A percentile compares a stretch with the other conserved stretches of the same genome.
phyloP scores from a whole-genome alignment of 2,888 invertebrate genomes.

The Cyrtodaria siliqua region DNA sequence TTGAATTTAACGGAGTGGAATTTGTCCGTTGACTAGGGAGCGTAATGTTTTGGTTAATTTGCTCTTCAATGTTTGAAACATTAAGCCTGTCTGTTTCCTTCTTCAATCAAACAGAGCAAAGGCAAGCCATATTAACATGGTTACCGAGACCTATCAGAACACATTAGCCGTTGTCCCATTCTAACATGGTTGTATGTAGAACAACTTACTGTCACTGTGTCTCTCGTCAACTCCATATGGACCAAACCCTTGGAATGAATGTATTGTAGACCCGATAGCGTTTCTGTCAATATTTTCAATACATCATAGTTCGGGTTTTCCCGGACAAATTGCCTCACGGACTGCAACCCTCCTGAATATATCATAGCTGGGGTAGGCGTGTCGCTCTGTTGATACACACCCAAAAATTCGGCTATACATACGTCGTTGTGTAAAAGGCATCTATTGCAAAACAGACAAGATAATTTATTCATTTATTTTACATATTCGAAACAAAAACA shows the following conservation, averaged over 20 bases:
- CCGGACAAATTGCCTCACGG: slow-evolving; percentile 33
- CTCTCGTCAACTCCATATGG: slow-evolving; percentile 55
- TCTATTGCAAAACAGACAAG: slow-evolving; percentile 9
- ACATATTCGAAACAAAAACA: no score
- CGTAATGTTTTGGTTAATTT: not conserved
- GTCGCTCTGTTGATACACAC: slow-evolving; percentile 48
- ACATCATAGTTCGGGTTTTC: slow-evolving; percentile 14
- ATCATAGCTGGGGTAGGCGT: slow-evolving; percentile 45
- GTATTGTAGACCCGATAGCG: slow-evolving; percentile 44
- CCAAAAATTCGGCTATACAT: slow-evolving; percentile 56
- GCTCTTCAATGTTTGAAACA: no score
- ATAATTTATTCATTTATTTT: no score
- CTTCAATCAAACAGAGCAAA: no score
- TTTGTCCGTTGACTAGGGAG: not conserved
- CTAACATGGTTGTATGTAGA: no score
- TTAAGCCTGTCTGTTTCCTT: no score
- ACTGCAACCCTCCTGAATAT: slow-evolving; percentile 43
- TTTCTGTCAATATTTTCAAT: slow-evolving; percentile 32
- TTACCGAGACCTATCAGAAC: no score
- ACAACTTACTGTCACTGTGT: slow-evolving; percentile 54
- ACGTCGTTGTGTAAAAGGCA: slow-evolving; percentile 57
- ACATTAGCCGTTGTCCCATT: no score
- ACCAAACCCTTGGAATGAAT: slow-evolving; percentile 60
- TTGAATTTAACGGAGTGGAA: no score
- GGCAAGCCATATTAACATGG: no score